Conservation (phyloP, 2,888 invertebrate genomes). For the Dryocosmus kuriphilus region DNA sequence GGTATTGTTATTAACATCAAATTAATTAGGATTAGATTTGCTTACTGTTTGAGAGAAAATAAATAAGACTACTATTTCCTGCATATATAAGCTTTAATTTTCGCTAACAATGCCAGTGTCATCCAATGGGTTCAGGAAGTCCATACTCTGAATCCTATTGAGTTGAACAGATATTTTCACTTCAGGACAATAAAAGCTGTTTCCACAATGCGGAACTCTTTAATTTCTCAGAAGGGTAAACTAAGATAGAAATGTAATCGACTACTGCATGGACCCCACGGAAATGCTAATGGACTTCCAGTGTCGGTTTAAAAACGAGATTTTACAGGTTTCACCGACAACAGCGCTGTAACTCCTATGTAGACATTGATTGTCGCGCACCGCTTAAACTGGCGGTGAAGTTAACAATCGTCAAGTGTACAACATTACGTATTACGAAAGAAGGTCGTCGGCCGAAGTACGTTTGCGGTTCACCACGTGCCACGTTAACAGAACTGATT, state of each 20-base stretch:
- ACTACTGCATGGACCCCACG: constrained; percentile 15
- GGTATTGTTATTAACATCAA: too few relatives aligned
- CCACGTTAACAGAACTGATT: background rate
- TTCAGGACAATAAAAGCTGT: constrained; percentile 3
- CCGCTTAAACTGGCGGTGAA: constrained; percentile 36
- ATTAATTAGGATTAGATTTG: too few relatives aligned
- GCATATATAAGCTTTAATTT: background rate
- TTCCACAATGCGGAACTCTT: constrained; percentile 1
- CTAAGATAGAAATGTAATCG: background rate
- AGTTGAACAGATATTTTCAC: background rate
- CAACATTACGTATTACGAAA: constrained; percentile 53
- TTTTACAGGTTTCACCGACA: constrained; percentile 28
- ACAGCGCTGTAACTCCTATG: constrained; percentile 26
- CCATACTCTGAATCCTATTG: background rate
- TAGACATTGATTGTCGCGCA: constrained; percentile 27
- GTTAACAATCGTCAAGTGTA: constrained; percentile 33
- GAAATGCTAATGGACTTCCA: constrained; percentile 38
- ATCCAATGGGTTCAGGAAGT: background rate
- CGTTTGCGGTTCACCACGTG: constrained; percentile 39
- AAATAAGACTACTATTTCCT: too few relatives aligned
- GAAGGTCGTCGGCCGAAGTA: constrained; percentile 56
- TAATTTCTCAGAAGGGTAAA: constrained; percentile 16
- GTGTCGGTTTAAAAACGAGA: constrained; percentile 29
- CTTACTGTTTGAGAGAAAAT: too few relatives aligned
- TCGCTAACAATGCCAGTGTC: background rate